Percentiles rank a stretch among this genome's conserved stretches.
phyloP scores from a whole-genome alignment of 2,888 invertebrate genomes.

The Agonopterix arenella region DNA sequence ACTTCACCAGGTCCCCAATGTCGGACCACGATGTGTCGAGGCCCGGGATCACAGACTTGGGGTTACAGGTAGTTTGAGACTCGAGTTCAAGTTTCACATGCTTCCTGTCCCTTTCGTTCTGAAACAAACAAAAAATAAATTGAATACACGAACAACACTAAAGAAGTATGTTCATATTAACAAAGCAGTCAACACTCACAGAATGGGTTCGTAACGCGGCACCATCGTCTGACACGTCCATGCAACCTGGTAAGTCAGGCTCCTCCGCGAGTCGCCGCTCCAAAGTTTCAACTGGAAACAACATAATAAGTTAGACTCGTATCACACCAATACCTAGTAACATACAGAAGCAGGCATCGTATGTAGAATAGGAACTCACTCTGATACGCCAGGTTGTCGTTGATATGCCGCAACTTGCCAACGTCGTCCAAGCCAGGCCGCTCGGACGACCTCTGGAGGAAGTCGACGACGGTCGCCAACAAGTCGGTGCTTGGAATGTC shows the following conservation, averaged over 20 bases:
- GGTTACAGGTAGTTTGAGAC: too few species aligned
- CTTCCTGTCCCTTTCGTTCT: neutral
- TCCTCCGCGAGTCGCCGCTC: constrained; percentile 10
- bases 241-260: neutral
- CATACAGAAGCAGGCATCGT: too few species aligned
- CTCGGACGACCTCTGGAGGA: constrained; percentile 14
- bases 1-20: too few species aligned
- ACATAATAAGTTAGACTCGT: neutral
- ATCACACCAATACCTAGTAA: too few species aligned
- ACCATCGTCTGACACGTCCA: too few species aligned
- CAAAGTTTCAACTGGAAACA: constrained; percentile 16
- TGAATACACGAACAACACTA: too few species aligned
- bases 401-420: constrained; percentile 21
- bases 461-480: constrained; percentile 27
- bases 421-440: constrained; percentile 16
- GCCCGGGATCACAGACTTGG: too few species aligned
- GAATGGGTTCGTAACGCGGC: too few species aligned
- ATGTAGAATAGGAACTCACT: constrained; percentile 17
- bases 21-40: too few species aligned
- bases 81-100: neutral
- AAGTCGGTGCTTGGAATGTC: constrained; percentile 14
- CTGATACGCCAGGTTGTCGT: constrained; percentile 26
- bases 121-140: neutral
- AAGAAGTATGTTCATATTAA: too few species aligned
- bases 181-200: too few species aligned